phyloP scores from a whole-genome alignment of 2,797 vertebrate species.

The Pseudomugil tenellus region DNA sequence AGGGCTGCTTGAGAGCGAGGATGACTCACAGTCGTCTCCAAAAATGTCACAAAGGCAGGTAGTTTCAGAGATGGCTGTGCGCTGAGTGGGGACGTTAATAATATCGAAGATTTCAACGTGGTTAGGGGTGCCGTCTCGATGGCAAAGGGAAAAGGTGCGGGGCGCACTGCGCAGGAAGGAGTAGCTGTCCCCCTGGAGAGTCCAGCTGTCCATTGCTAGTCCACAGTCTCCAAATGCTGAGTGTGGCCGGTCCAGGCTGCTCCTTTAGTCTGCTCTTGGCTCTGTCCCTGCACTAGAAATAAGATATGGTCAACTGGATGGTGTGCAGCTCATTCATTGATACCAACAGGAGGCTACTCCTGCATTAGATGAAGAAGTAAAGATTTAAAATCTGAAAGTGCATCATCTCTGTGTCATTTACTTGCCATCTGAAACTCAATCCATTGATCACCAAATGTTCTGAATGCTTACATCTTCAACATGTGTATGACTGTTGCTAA shows the following conservation, averaged over 20 bases:
- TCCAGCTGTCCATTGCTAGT: conserved; percentile 85
- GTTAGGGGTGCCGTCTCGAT: conserved; percentile 81
- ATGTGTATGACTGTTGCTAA: conserved; percentile 11
- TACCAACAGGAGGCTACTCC: conserved; percentile 12
- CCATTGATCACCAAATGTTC: conserved; percentile 1
- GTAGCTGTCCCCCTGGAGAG: conserved; percentile 83
- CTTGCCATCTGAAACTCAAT: background rate
- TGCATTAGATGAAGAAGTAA: conserved; percentile 21
- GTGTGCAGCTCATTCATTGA: conserved; percentile 57
- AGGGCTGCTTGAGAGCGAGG: conserved; percentile 76
- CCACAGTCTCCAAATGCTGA: conserved; percentile 70
- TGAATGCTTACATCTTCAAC: conserved; percentile 20
- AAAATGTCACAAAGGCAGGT: conserved; percentile 87
- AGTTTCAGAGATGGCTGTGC: conserved; percentile 82
- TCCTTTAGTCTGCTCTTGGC: conserved; percentile 52
- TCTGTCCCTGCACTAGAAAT: conserved; percentile 68
- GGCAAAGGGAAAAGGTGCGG: conserved; percentile 73
- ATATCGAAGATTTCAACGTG: conserved; percentile 86
- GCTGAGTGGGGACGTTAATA: conserved; percentile 76
- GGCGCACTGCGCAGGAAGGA: conserved; percentile 80
- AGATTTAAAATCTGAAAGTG: background rate
- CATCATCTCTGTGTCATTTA: conserved; percentile 3
- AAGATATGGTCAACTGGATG: conserved; percentile 63
- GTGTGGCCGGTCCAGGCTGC: conserved; percentile 63
- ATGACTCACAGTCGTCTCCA: conserved; percentile 80